phyloP scores from a whole-genome alignment of 1,140 invertebrate genomes.

The Colletes gigas region DNA sequence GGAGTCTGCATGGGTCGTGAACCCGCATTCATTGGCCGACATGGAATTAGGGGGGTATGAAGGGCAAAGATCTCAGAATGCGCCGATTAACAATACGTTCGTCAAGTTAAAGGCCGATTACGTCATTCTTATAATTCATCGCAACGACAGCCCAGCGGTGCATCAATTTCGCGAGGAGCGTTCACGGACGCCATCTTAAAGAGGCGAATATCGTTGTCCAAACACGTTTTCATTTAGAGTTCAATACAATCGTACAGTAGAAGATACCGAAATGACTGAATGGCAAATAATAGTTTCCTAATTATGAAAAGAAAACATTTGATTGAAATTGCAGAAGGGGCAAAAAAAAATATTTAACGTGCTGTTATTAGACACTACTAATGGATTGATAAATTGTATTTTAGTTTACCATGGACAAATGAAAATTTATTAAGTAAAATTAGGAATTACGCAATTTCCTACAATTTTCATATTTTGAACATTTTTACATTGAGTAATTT shows the following conservation, averaged over 20 bases:
- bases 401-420: no score
- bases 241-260: neutral
- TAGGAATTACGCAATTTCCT: no score
- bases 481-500: no score
- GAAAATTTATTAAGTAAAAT: no score
- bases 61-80: constrained; percentile 22
- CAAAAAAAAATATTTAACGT: no score
- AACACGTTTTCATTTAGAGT: neutral
- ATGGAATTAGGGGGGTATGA: constrained; percentile 21
- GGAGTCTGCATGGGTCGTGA: constrained; percentile 68
- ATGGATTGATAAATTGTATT: no score
- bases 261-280: no score
- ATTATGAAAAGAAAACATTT: no score
- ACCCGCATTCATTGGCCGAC: constrained; percentile 66
- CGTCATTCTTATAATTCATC: constrained; percentile 36
- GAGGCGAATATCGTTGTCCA: neutral
- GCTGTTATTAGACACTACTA: no score
- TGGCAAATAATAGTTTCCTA: no score
- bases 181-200: neutral
- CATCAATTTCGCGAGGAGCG: constrained; percentile 18
- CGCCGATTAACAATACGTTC: constrained; percentile 47
- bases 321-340: no score
- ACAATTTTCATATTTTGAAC: no score
- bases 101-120: constrained; percentile 36
- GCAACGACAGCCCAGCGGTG: neutral